Evolutionary conservation across 1,140 invertebrate species (phyloP).

Genomic region (Sycophila sp.): DNA sequence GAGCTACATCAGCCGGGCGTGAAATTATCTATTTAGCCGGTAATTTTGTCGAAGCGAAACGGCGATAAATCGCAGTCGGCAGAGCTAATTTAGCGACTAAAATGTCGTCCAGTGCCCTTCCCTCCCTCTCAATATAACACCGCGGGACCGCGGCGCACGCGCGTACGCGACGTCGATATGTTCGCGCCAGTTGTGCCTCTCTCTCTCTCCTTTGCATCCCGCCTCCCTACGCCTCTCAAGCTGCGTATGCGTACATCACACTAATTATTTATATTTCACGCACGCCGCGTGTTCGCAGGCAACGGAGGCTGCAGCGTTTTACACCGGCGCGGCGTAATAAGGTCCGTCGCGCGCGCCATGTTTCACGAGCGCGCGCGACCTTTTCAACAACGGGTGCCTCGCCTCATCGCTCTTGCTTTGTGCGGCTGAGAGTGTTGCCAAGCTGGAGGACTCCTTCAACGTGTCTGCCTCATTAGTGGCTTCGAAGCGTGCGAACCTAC

Average conservation of each 20-base stretch:
- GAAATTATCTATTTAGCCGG: conserved; percentile 48
- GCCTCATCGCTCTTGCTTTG: not conserved
- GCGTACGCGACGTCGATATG: not conserved
- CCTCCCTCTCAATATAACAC: not conserved
- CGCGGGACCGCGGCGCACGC: not conserved
- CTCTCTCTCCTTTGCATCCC: no score
- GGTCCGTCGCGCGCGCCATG: not conserved
- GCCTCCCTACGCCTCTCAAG: not conserved
- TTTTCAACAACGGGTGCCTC: not conserved
- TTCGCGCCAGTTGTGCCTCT: not conserved
- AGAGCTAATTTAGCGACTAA: conserved; percentile 56
- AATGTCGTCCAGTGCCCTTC: conserved; percentile 43
- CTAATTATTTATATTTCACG: conserved; percentile 63
- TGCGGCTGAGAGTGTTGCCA: not conserved
- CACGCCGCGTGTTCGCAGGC: conserved; percentile 20
- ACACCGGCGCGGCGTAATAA: not conserved
- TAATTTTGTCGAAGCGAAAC: conserved; percentile 45
- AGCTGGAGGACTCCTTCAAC: not conserved
- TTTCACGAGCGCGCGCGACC: not conserved
- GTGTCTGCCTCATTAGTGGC: conserved; percentile 12
- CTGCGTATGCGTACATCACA: conserved; percentile 54
- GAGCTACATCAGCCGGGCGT: conserved; percentile 21
- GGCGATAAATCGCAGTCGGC: conserved; percentile 50
- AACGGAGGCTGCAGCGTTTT: not conserved
- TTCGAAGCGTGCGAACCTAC: not conserved